Conservation (phyloP, 2,797 vertebrate species). For the Falco concolor region DNA sequence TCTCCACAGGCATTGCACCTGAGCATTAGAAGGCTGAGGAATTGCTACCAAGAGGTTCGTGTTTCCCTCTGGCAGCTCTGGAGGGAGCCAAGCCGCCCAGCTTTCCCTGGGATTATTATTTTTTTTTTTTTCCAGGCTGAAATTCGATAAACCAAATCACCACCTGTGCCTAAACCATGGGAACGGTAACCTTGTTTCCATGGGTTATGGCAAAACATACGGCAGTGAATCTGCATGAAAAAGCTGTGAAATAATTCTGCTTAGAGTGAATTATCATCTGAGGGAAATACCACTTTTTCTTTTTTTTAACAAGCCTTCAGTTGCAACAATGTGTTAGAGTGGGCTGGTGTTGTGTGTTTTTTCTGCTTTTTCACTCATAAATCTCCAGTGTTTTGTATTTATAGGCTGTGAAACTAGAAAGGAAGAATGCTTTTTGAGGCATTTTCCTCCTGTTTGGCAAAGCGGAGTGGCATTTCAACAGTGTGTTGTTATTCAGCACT, state of each 20-base stretch:
- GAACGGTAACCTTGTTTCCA: background rate
- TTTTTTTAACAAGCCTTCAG: background rate
- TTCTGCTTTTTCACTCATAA: background rate
- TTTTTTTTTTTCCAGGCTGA: background rate
- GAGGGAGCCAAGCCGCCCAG: background rate
- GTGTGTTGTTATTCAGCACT: background rate
- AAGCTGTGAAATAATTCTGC: background rate
- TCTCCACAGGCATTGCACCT: background rate
- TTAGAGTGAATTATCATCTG: background rate
- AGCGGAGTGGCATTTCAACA: constrained; percentile 8
- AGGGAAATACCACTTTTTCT: background rate
- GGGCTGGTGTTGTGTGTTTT: background rate
- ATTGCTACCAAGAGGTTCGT: accelerated
- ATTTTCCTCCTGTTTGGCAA: background rate
- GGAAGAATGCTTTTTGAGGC: background rate
- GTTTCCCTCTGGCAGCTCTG: background rate
- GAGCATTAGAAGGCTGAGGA: background rate
- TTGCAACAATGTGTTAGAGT: background rate
- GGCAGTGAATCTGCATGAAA: background rate
- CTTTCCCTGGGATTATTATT: background rate
- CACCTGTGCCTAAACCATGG: background rate
- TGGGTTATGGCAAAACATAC: background rate
- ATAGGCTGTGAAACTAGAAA: background rate
- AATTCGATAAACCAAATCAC: background rate
- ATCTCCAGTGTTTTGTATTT: background rate